Evolutionary conservation across 2,888 invertebrate genomes (phyloP).

Genomic region (Phaonia tiefii): DNA sequence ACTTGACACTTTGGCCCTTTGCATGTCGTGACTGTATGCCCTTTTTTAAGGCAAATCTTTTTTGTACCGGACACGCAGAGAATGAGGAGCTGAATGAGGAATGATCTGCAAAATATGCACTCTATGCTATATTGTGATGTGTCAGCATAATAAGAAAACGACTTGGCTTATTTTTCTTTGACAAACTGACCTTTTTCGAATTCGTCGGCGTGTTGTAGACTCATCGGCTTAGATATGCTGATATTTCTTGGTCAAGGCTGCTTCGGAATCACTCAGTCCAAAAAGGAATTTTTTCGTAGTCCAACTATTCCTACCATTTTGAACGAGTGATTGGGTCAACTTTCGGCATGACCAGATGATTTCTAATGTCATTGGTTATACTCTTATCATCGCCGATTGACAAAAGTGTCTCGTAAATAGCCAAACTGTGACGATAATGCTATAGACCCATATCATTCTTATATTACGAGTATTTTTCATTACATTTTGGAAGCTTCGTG

Average conservation of each 20-base stretch:
- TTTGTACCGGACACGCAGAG: slow-evolving; percentile 12
- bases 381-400: slow-evolving; percentile 62
- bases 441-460: slow-evolving; percentile 58
- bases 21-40: slow-evolving; percentile 23
- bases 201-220: not conserved
- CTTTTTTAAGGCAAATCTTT: slow-evolving; percentile 37
- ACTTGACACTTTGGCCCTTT: slow-evolving; percentile 18
- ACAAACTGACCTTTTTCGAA: no score
- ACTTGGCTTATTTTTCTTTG: slow-evolving; percentile 20
- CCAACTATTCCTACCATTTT: no score
- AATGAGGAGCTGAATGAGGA: not conserved
- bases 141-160: not conserved
- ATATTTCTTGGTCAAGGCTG: slow-evolving; percentile 51
- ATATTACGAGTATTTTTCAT: slow-evolving; percentile 41
- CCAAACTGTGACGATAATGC: slow-evolving; percentile 63
- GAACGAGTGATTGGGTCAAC: slow-evolving; percentile 42
- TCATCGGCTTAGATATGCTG: slow-evolving; percentile 44
- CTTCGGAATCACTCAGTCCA: slow-evolving; percentile 60
- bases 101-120: slow-evolving; percentile 26
- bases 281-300: slow-evolving; percentile 48
- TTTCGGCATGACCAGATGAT: slow-evolving; percentile 60
- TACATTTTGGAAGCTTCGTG: slow-evolving; percentile 54
- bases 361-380: slow-evolving; percentile 63
- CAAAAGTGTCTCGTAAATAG: slow-evolving; percentile 58
- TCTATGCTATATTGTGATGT: not conserved